Percentiles rank a stretch among this genome's conserved stretches.
Conservation (phyloP, 2,113 vertebrate genomes). For the Atrichornis clamosus region DNA sequence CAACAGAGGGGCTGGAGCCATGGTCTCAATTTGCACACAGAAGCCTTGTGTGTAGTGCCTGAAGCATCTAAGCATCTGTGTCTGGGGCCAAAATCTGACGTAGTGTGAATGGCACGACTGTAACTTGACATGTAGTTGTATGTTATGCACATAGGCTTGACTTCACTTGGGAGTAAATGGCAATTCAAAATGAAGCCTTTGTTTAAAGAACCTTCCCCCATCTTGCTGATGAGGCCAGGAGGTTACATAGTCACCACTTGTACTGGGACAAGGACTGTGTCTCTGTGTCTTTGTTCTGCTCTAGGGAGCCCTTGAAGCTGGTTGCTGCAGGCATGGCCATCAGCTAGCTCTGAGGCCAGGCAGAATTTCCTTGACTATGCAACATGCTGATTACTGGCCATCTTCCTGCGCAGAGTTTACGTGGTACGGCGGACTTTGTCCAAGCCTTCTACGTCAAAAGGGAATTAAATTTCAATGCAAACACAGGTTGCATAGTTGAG, state of each 20-base stretch:
- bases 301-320: neutral
- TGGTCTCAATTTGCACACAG: neutral
- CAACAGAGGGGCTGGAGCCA: neutral
- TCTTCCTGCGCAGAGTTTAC: neutral
- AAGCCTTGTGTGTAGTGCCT: neutral
- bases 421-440: neutral
- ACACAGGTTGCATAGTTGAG: neutral
- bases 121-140: neutral
- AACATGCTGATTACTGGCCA: rapidly evolving
- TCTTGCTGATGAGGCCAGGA: neutral
- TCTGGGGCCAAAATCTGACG: neutral
- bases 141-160: neutral
- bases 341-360: neutral
- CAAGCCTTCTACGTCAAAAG: neutral
- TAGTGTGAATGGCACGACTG: rapidly evolving
- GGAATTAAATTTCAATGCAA: constrained; percentile 30
- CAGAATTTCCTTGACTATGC: neutral
- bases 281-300: neutral
- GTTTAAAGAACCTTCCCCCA: neutral
- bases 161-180: neutral
- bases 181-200: neutral
- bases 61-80: neutral
- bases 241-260: rapidly evolving
- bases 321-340: neutral
- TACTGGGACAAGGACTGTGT: neutral